Base-by-base conservation (phyloP, 1,140 invertebrate genomes). In the Neodiprion virginianus region DNA sequence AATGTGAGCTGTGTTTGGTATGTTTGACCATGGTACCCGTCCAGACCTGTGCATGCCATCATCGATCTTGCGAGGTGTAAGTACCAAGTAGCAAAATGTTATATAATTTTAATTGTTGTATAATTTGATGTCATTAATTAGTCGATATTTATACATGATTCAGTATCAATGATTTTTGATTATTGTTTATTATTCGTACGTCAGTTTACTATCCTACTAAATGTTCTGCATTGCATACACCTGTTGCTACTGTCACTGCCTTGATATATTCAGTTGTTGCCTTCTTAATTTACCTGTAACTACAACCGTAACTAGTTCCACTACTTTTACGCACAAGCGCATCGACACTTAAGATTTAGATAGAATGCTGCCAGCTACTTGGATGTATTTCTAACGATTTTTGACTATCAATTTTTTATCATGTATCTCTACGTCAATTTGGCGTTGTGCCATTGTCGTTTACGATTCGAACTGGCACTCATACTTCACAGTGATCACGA, bases 31-130 rank as follows among this genome's bases (percentile, higher is more conserved):
- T 83, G 79, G 83, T 86, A 80, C 78, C 83, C 79, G 80, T 84
- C 81, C 92, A 94, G 93, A 89, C 91, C 93, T 89, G 91, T 95
- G 93, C 94, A 95, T 94, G 95, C 94, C 87, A 92, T 95, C 91
- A 94, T 93, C 90, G 91, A 93, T 85, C 91, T 95, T 87, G 93
- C 94, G 86, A 93, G 93, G 92, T 95, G 94, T 96, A 94, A 96
- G 95, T 96, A 95, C 90, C 82, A 77, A 76, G 78, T 81, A 83
- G 79, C 80, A 48, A 14, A 21, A 3, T 65, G 12, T 48, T 75
- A 71, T 48, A 48, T 50, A 21, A 11, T 74, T 21, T 48, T 40
- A 4, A 40, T 40, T 40, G 28, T 40, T 40, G 28, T 40, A 40
- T 40, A 40, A 40, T 40, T 40, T 40, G 1, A 40, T 40, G 28